These are phyloP conservation scores for Myoxocephalus aenaeus DNA, from an alignment of 2,797 vertebrate genomes.

Conservation along the genomic window DNA sequence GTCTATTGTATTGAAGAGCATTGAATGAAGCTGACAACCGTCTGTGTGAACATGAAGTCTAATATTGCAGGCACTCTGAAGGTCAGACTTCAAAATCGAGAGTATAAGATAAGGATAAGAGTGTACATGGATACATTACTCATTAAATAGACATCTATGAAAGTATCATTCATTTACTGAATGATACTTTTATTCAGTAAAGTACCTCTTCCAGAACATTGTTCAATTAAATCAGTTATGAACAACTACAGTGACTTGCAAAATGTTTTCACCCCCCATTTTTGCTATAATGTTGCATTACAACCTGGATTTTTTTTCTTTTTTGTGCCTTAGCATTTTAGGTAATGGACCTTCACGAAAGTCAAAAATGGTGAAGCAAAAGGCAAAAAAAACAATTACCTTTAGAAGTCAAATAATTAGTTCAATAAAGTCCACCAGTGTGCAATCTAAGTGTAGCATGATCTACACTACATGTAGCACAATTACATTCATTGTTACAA, in stretches of 20 bases:
- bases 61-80: slow-evolving; percentile 3
- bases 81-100: background rate
- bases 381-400: background rate
- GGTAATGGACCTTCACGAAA: background rate
- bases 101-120: background rate
- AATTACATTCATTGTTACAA: background rate
- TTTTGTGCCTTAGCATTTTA: background rate
- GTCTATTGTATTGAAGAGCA: slow-evolving; percentile 9
- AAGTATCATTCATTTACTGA: no score
- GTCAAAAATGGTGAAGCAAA: background rate
- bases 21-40: slow-evolving; percentile 48
- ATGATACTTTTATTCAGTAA: background rate
- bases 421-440: background rate
- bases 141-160: background rate
- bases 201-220: background rate
- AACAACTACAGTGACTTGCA: background rate
- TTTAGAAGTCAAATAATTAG: background rate
- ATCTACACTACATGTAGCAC: background rate
- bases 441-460: background rate
- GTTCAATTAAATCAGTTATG: background rate
- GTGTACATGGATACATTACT: background rate
- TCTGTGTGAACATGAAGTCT: slow-evolving; percentile 19
- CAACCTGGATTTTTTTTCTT: background rate
- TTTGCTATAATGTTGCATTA: background rate
- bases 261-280: background rate